Conservation (phyloP, 2,797 vertebrate species). For the Sebastiscus tertius region DNA sequence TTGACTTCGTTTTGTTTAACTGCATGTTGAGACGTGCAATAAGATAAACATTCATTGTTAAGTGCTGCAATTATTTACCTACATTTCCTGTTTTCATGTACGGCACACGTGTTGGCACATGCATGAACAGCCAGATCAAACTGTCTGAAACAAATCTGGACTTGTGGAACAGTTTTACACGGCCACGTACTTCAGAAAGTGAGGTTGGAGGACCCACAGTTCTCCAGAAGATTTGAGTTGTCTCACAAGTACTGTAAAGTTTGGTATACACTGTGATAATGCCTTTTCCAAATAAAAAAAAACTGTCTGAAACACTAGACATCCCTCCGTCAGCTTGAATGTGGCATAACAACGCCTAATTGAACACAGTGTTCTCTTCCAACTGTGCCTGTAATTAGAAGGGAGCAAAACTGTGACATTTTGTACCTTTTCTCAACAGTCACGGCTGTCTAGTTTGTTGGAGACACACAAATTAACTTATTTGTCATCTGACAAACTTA, state of each 20-base stretch:
- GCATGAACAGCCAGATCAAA: constrained; percentile 1
- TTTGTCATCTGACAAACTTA: background rate
- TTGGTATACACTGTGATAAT: no score
- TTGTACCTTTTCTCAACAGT: background rate
- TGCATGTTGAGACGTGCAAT: background rate
- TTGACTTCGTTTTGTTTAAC: background rate
- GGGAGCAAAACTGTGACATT: background rate
- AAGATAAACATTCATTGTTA: background rate
- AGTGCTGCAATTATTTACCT: background rate
- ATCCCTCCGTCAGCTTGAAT: background rate
- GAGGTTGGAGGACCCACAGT: no score
- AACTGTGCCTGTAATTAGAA: constrained; percentile 34
- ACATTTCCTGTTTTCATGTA: background rate
- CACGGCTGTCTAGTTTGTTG: background rate
- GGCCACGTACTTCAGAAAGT: no score
- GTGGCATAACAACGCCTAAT: constrained; percentile 23
- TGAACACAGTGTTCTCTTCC: constrained; percentile 10
- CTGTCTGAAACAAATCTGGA: background rate
- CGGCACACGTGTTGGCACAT: constrained; percentile 2
- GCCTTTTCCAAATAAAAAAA: no score
- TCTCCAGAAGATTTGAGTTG: no score
- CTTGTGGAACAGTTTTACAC: no score
- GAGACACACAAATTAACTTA: background rate
- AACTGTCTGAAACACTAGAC: constrained; percentile 4
- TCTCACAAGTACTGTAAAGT: no score